phyloP scores from a whole-genome alignment of 2,113 vertebrate genomes.

The Coturnix japonica region DNA sequence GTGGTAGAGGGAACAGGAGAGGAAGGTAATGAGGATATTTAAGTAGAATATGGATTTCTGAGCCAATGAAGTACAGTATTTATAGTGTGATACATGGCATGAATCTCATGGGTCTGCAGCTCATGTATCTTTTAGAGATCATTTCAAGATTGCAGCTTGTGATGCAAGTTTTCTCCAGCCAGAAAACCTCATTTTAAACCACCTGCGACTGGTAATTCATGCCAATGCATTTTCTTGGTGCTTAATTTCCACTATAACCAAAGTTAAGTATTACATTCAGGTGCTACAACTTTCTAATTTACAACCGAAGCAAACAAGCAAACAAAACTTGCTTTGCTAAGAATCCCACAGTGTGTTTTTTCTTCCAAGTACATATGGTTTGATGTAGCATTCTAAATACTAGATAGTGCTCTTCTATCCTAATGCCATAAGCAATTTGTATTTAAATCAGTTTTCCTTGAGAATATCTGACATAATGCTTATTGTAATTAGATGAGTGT shows the following conservation, averaged over 20 bases:
- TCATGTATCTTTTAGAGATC: neutral
- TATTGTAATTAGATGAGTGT: neutral
- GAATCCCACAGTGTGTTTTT: neutral
- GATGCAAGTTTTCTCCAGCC: neutral
- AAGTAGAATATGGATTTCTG: neutral
- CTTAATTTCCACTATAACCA: constrained; percentile 44
- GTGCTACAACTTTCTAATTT: constrained; percentile 46
- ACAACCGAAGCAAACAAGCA: neutral
- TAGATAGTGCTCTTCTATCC: neutral
- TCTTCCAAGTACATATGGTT: neutral
- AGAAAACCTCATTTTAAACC: constrained; percentile 8
- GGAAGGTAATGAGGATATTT: neutral
- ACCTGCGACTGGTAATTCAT: neutral
- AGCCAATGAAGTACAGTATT: neutral
- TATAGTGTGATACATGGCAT: neutral
- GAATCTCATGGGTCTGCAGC: neutral
- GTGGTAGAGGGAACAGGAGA: neutral
- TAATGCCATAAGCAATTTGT: neutral
- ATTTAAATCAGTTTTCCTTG: constrained; percentile 1
- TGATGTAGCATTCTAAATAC: neutral
- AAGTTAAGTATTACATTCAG: constrained; percentile 23
- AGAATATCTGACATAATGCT: neutral
- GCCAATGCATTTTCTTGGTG: constrained; percentile 22
- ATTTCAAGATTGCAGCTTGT: constrained; percentile 11
- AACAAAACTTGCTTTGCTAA: neutral